phyloP scores from a whole-genome alignment of 2,888 invertebrate genomes.

The Pseudolycoriella hygida region DNA sequence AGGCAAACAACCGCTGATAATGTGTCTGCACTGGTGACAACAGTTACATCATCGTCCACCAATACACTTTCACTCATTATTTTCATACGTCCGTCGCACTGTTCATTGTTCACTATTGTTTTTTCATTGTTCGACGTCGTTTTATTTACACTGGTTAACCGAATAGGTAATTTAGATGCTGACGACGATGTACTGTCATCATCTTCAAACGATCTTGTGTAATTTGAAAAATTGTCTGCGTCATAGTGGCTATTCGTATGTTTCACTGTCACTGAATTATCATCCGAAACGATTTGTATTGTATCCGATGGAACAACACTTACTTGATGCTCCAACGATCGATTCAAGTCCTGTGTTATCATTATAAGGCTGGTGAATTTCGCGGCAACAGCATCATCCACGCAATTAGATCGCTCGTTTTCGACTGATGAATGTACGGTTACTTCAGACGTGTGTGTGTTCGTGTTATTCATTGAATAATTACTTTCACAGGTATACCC shows the following conservation, averaged over 20 bases:
- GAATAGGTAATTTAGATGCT: conserved; percentile 7
- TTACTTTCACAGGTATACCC: conserved; percentile 6
- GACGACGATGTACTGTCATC: conserved; percentile 13
- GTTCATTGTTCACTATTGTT: not conserved
- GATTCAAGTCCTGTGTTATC: conserved; percentile 55
- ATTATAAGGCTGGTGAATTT: conserved; percentile 78
- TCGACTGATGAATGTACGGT: conserved; percentile 9
- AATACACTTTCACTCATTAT: conserved; percentile 4
- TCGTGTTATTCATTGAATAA: conserved; percentile 8
- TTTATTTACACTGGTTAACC: conserved; percentile 6
- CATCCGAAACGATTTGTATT: conserved; percentile 43
- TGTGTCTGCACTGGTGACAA: conserved; percentile 51
- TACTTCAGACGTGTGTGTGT: conserved; percentile 21
- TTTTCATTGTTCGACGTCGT: not conserved
- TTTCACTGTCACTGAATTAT: conserved; percentile 39
- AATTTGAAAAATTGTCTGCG: conserved; percentile 24
- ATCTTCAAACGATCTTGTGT: conserved; percentile 28
- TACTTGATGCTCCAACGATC: conserved; percentile 31
- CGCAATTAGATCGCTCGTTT: conserved; percentile 9
- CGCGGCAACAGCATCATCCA: conserved; percentile 26
- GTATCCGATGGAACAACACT: conserved; percentile 61
- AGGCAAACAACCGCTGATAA: conserved; percentile 54
- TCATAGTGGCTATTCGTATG: conserved; percentile 37
- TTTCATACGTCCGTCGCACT: conserved; percentile 5
- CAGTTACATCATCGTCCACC: conserved; percentile 37